phyloP scores from a whole-genome alignment of 2,888 invertebrate species.

The Dugesia japonica region DNA sequence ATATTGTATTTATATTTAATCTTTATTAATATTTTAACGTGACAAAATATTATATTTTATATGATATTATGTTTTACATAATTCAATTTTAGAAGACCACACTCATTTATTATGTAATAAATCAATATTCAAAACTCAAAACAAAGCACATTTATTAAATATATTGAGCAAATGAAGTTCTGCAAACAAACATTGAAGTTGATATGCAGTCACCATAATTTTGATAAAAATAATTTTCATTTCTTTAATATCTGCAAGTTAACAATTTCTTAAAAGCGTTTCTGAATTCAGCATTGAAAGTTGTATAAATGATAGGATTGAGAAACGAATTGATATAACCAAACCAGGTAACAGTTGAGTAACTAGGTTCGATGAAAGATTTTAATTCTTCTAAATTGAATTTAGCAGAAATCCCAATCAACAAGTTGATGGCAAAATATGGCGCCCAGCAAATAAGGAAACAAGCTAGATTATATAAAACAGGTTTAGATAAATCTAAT shows the following conservation, averaged over 20 bases:
- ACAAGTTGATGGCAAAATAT: conserved; percentile 83
- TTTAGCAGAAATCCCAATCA: conserved; percentile 79
- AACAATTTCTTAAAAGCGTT: conserved; percentile 83
- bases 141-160: too few relatives aligned
- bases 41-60: too few relatives aligned
- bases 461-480: background rate
- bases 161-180: background rate
- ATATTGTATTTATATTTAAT: too few relatives aligned
- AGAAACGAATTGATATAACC: conserved; percentile 66
- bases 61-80: too few relatives aligned
- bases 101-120: too few relatives aligned
- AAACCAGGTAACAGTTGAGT: conserved; percentile 64
- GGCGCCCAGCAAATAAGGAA: conserved; percentile 91
- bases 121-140: too few relatives aligned
- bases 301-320: conserved; percentile 80
- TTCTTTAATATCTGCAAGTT: background rate
- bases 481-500: too few relatives aligned
- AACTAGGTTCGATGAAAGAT: conserved; percentile 49
- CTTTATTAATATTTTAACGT: too few relatives aligned
- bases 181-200: background rate
- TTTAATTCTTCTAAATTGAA: conserved; percentile 47
- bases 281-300: conserved; percentile 81
- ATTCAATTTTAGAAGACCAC: too few relatives aligned
- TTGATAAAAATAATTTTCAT: background rate
- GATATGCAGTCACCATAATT: background rate